Base-by-base conservation (phyloP, 2,113 vertebrate species). In the Tragelaphus imberbis region DNA sequence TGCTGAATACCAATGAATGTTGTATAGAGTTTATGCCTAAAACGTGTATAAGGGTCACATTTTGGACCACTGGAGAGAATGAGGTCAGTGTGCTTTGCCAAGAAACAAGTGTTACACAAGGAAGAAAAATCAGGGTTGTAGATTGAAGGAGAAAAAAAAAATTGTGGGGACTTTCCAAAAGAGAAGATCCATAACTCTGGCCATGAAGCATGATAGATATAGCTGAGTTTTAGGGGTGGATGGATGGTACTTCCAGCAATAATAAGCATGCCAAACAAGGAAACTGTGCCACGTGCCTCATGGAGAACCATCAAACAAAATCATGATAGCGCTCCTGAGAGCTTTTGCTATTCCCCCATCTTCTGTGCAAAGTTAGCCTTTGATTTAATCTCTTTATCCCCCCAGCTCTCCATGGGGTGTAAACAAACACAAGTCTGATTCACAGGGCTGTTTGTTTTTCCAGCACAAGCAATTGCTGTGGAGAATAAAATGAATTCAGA, bases 401-500 rank as follows among this genome's bases (percentile, higher is more conserved):
- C 53, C 79, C 75, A 77, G 84, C 16, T 25, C 94, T 98, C 94
- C 36, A 95, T 82, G 33, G 17, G 40, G 40, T 84, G 11, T 95
- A 58, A 93, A 94, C 82, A 97, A 97, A 97, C 49, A 88, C 23
- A 49, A 65, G 17, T 89, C 85, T 95, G 96, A 94, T 0, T 6
- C 91, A 94, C 92, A 97, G 56, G 30, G 3, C 21, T 77, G 88
- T 58, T 95, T 95, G 40, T 85, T 98, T 98, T 91, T 89, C 85
- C 68, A 97, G 91, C 63, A 82, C 0, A 0, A 94, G 91, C 28
- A 13, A 97, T 95, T 97, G 85, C 75, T 89, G 86, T 94, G 96
- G 90, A 97, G 96, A 98, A 95, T 63, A 97, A 97, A 3, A 30
- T 80, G 87, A 98, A 92, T 71, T 95, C 16, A 55, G 81, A 28